These are phyloP conservation scores for Lineus longissimus DNA, from an alignment of 1,140 invertebrate genomes.

Conservation along the genomic window DNA sequence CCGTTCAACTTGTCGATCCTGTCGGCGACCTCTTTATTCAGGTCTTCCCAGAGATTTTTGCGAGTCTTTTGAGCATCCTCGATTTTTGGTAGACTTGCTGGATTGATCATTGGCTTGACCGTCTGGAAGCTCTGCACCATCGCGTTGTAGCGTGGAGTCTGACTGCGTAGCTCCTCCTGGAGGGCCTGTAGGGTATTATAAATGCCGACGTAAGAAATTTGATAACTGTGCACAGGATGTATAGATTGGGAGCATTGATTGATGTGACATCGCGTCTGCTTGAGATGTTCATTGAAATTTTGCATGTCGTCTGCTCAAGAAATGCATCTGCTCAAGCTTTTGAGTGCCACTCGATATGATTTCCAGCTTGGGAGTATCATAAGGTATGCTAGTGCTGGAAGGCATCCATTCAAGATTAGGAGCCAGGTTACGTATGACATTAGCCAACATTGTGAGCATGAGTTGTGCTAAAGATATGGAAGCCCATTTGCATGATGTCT, in stretches of 20 bases:
- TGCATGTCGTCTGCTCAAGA: no score
- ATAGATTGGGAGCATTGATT: not conserved
- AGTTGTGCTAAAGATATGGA: no score
- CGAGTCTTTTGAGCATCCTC: conserved; percentile 62
- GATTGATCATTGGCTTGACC: conserved; percentile 37
- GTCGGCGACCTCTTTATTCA: conserved; percentile 55
- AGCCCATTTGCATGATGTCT: no score
- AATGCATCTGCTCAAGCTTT: no score
- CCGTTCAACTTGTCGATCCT: conserved; percentile 40
- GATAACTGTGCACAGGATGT: no score
- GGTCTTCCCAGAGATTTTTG: conserved; percentile 73
- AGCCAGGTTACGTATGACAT: no score
- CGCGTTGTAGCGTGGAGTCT: conserved; percentile 37
- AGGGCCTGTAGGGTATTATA: conserved; percentile 36
- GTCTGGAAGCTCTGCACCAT: conserved; percentile 40
- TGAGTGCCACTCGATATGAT: no score
- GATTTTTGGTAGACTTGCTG: conserved; percentile 33
- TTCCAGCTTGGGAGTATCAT: no score
- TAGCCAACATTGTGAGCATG: no score
- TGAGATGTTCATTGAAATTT: not conserved
- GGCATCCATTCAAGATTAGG: no score
- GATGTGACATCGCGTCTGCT: not conserved
- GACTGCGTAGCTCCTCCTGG: conserved; percentile 43
- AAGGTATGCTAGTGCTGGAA: no score
- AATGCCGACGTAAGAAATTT: no score